phyloP scores from a whole-genome alignment of 2,797 vertebrate species.

The Mus spretus region DNA sequence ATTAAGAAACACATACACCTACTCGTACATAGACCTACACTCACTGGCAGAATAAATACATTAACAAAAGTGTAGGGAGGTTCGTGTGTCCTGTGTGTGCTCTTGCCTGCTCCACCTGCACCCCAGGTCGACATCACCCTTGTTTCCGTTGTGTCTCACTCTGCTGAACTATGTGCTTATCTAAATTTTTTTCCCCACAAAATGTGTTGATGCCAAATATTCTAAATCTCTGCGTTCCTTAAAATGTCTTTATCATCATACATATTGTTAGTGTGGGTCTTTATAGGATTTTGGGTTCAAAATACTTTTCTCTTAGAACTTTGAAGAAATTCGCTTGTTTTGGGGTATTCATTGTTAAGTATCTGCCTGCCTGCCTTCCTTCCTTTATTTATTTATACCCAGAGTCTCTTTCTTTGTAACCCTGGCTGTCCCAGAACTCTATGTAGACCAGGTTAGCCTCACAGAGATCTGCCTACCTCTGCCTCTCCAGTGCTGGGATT shows the following conservation, averaged over 20 bases:
- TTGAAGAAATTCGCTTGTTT: conserved; percentile 31
- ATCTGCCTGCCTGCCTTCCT: not conserved
- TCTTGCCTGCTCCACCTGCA: fast-evolving
- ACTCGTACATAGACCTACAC: not conserved
- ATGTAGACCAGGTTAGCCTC: not conserved
- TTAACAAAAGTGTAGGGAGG: not conserved
- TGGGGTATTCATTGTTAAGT: conserved; percentile 31
- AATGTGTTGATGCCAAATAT: not conserved
- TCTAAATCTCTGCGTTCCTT: conserved; percentile 37
- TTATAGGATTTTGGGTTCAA: conserved; percentile 29
- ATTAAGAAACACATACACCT: not conserved
- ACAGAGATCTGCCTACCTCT: not conserved
- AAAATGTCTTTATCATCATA: conserved; percentile 26
- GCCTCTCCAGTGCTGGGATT: not conserved
- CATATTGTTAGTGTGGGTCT: not conserved
- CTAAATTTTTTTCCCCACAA: conserved; percentile 34
- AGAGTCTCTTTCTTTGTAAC: not conserved
- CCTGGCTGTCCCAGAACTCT: not conserved
- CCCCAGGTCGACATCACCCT: no score
- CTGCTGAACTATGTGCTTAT: conserved; percentile 35
- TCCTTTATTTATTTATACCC: not conserved
- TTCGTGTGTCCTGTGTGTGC: fast-evolving
- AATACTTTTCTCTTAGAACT: conserved; percentile 49
- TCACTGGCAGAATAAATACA: no score
- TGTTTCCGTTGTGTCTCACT: not conserved